These are phyloP conservation scores for Saccopteryx leptura DNA, from an alignment of 2,113 vertebrate species.

Conservation along the genomic window DNA sequence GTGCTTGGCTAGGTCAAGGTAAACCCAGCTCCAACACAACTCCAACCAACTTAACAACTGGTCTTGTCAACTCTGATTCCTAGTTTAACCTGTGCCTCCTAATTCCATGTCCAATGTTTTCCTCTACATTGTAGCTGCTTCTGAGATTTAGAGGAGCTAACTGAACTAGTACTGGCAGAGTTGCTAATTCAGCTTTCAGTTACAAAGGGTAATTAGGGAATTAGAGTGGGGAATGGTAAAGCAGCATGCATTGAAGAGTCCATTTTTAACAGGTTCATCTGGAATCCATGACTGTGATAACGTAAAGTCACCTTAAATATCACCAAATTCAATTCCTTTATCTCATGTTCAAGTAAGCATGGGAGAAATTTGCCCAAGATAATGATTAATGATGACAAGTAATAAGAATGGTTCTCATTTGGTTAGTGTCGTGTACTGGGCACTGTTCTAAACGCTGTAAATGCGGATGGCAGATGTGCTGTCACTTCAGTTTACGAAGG, in stretches of 20 bases:
- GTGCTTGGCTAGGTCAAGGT: not conserved
- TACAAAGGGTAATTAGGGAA: constrained; percentile 59
- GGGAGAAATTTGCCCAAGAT: not conserved
- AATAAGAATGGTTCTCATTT: not conserved
- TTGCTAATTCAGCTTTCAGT: constrained; percentile 46
- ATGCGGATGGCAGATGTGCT: not conserved
- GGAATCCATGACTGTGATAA: constrained; percentile 14
- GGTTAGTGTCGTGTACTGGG: not conserved
- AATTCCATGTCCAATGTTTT: not conserved
- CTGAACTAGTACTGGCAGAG: not conserved
- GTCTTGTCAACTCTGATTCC: not conserved
- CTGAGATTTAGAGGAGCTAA: not conserved
- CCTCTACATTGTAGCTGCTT: not conserved
- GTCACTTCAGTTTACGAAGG: not conserved
- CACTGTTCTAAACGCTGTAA: not conserved
- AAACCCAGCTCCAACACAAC: not conserved
- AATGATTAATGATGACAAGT: constrained; percentile 31
- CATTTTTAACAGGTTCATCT: not conserved
- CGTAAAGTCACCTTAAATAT: not conserved
- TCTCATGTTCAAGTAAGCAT: constrained; percentile 12
- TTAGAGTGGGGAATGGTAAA: constrained; percentile 18
- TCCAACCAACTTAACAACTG: not conserved
- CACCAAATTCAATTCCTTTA: not conserved
- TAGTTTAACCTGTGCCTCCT: not conserved
- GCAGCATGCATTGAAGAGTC: not conserved